Conservation (phyloP, 2,113 vertebrate genomes). For the Tragelaphus scriptus region DNA sequence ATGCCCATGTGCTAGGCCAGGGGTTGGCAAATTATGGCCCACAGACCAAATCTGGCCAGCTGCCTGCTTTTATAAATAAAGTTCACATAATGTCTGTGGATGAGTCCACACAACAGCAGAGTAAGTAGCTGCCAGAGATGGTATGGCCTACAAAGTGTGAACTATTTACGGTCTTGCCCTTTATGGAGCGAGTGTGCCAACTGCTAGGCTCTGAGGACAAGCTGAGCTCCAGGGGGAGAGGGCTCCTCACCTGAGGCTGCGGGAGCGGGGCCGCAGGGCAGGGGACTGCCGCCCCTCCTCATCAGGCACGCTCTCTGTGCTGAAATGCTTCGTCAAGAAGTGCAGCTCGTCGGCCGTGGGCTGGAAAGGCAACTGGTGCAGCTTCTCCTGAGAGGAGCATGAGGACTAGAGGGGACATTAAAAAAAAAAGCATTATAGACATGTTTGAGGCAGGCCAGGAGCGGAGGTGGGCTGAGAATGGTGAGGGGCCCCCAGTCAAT, state of each 20-base stretch:
- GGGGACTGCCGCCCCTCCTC: slow-evolving; percentile 94
- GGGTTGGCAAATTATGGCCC: neutral
- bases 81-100: neutral
- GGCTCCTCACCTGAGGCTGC: slow-evolving; percentile 89
- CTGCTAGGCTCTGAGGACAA: neutral
- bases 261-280: slow-evolving; percentile 93
- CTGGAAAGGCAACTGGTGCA: slow-evolving; percentile 98
- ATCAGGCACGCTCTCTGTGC: slow-evolving; percentile 95
- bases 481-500: slow-evolving; percentile 55
- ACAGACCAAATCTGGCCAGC: neutral
- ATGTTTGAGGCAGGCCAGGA: slow-evolving; percentile 59
- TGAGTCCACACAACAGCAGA: neutral
- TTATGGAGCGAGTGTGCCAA: neutral
- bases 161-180: neutral
- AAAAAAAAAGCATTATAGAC: slow-evolving; percentile 79
- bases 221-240: neutral
- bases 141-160: neutral
- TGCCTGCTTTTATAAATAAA: neutral
- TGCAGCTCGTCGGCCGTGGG: slow-evolving; percentile 97
- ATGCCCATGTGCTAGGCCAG: neutral
- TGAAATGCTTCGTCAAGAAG: slow-evolving; percentile 99
- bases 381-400: slow-evolving; percentile 99
- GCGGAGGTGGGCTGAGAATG: slow-evolving; percentile 60
- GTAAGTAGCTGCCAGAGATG: neutral
- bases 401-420: slow-evolving; percentile 91